Base-by-base conservation (phyloP, 2,113 vertebrate genomes). In the Tragelaphus imberbis region DNA sequence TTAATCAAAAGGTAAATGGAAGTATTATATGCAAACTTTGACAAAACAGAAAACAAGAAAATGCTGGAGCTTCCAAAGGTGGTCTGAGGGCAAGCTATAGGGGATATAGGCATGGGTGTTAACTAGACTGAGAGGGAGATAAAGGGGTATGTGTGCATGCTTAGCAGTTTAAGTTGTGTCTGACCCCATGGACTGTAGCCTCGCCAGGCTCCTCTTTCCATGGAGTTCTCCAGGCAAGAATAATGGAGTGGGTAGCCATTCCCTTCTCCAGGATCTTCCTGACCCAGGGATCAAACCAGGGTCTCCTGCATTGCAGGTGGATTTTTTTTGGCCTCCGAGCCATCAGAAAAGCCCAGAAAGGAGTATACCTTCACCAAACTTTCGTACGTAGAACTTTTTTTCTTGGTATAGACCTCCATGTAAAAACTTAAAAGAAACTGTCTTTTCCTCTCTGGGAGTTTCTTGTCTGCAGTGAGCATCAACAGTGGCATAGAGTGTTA, bases 1-100 rank as follows among this genome's bases (percentile, higher is more conserved):
- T 96, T 92, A 96, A 63, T 82, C 44, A 84, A 94, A 95, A 95
- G 21, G 36, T 68, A 91, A 61, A 36, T 40, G 5, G 51, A 90
- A 68, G 2, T 61, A 44, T 77, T 51, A 49, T 13, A 36, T 71
- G 44, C 3, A 47, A 92, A 0, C 0, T 44, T 28, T 65, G 58
- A 56, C 28, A 21, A 56, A 59, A 4, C 6, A n/a, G 27, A 80
- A 55, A 27, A 12, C 16, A 44, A 63, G 27, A 40, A 59, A 77
- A 3, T 3, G 0, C 19, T n/a, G 15, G 79, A 11, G 8, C 15
- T 21, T 47, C 14, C 53, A n/a, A 14, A 17, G 11, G 30, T 30
- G 13, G 84, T 95, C 87, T 30, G 21, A 51, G 81, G 53, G 2
- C 19, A 11, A 25, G 6, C 17, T 40, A 28, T 5, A 17, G 17